Evolutionary conservation across 1,140 invertebrate genomes (phyloP), one percentile per base, ranked within the genome.

Genomic region (Mercenaria mercenaria): DNA sequence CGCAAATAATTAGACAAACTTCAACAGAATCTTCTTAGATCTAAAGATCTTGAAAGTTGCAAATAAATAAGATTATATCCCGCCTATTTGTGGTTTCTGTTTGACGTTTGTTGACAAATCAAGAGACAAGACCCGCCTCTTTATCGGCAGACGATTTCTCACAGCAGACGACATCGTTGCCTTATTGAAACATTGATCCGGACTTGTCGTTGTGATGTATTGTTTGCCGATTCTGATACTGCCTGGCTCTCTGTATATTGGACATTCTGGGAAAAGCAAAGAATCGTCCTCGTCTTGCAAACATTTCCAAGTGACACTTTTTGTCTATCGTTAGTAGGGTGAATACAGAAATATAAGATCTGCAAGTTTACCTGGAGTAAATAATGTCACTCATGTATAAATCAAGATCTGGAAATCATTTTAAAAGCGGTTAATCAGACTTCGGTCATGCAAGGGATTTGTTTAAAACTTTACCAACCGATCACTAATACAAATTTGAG

Each of bases 51-150:
- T 72, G 67, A 32, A 72, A 39, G 34, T 32, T 72, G 67, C 67
- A 72, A 72, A 72, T 72, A 72, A 72, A 72, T 72, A 72, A 72
- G 67, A 72, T 72, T 72, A 72, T 39, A 39, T 72, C 76, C 43
- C 76, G 76, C 76, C 76, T 79, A 79, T 79, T 52, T 52, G 76
- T 32, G 47, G 76, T 79, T 79, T 29, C 76, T 79, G 13, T 79
- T 79, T 79, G 76, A 79, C 50, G 76, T 79, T 79, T 56, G 76
- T 79, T 79, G 47, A 79, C 76, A 79, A 79, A 79, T 79, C 76
- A 79, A 52, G 76, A 37, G n/a, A 50, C 47, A 52, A 56, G 47
- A 26, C 76, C n/a, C 76, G 76, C 76, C 76, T 34, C 47, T 77
- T 52, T 79, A 79, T 79, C 29, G 76, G 37, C 47, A 79, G 76